Percentiles rank a stretch among this genome's conserved stretches.
Evolutionary conservation across 64 coral and sea anemone species (phyloP).

Genomic region (Hydrozoanthus tunicans): DNA sequence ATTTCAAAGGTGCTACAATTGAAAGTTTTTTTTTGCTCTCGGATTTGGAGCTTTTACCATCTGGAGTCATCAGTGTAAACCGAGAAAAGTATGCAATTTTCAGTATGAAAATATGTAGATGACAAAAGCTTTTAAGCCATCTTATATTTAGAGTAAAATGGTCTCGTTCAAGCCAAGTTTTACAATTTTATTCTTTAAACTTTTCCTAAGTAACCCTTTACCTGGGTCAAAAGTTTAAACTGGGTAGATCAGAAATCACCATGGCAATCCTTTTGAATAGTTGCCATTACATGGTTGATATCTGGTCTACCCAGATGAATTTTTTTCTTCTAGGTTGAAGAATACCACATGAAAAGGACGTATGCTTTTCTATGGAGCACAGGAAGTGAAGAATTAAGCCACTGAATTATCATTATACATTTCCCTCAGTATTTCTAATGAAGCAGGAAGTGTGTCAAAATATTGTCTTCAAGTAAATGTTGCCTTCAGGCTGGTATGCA

Average conservation of each 20-base stretch:
- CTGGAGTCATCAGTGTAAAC: not conserved
- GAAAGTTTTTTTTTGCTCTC: not conserved
- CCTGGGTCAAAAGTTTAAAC: not conserved
- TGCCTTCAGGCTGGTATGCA: no score
- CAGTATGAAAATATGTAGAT: no score
- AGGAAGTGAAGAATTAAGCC: no score
- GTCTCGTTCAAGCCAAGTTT: no score
- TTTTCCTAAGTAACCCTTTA: not conserved
- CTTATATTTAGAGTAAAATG: no score
- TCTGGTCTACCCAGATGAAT: constrained; percentile 46
- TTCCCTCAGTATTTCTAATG: no score
- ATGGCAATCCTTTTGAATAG: not conserved
- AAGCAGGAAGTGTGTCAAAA: no score
- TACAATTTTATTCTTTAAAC: not conserved
- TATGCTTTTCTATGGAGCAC: not conserved
- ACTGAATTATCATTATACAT: no score
- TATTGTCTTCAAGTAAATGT: no score
- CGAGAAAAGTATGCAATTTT: no score
- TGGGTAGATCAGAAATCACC: constrained; percentile 28
- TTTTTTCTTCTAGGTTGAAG: constrained; percentile 21
- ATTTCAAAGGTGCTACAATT: constrained; percentile 21
- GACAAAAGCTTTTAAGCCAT: no score
- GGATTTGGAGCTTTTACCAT: not conserved
- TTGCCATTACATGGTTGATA: not conserved
- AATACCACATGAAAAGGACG: not conserved